These are phyloP conservation scores for Gymnothorax reevesii DNA, from an alignment of 2,797 vertebrate genomes.

Conservation along the genomic window DNA sequence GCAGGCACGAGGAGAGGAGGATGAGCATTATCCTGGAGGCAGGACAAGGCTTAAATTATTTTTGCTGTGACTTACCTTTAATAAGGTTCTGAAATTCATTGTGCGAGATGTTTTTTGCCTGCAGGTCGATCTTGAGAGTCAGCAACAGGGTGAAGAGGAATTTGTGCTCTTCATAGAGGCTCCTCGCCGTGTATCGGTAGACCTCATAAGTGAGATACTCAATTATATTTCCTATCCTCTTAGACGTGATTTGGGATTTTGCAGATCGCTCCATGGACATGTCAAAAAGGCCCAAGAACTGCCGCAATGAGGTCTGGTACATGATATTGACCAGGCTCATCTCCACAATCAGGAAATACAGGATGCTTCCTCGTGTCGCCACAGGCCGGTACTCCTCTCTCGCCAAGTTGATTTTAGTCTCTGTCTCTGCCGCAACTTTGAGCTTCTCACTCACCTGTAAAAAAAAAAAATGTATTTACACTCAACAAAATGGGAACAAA, in stretches of 20 bases:
- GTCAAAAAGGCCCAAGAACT: constrained; percentile 83
- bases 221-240: constrained; percentile 74
- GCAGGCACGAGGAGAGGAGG: not conserved
- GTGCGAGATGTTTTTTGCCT: constrained; percentile 76
- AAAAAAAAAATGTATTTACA: not conserved
- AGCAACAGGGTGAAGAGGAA: constrained; percentile 82
- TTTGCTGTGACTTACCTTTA: constrained; percentile 72
- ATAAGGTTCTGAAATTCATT: constrained; percentile 78
- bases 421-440: constrained; percentile 69
- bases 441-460: constrained; percentile 79
- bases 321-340: constrained; percentile 84
- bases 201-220: constrained; percentile 78
- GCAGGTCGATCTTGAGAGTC: constrained; percentile 81
- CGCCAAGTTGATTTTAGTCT: constrained; percentile 79
- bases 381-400: constrained; percentile 84
- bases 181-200: constrained; percentile 75
- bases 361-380: constrained; percentile 80
- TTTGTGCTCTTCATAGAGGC: constrained; percentile 80
- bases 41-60: not conserved
- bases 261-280: constrained; percentile 72
- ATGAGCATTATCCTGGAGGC: not conserved
- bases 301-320: constrained; percentile 83
- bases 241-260: constrained; percentile 76
- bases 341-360: constrained; percentile 87
- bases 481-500: not conserved